These are phyloP conservation scores for Drosophila pseudotalamancana DNA, from an alignment of 2,888 invertebrate genomes.

Conservation along the genomic window DNA sequence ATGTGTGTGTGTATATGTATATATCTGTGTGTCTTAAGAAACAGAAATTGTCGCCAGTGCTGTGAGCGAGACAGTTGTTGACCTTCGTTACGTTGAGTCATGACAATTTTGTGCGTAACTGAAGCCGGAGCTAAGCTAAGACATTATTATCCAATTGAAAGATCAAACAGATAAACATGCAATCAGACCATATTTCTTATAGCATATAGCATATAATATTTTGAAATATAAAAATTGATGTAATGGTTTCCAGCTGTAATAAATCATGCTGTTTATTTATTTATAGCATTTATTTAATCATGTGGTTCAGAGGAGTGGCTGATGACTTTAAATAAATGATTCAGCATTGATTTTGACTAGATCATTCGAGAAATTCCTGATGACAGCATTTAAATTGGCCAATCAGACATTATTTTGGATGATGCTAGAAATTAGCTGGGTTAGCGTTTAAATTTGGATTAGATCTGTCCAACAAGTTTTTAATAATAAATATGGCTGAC, in stretches of 20 bases:
- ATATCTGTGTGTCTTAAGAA: conserved; percentile 22
- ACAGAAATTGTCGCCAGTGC: conserved; percentile 55
- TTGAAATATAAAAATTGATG: not conserved
- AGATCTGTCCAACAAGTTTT: no score
- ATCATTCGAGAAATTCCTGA: no score
- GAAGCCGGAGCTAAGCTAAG: conserved; percentile 46
- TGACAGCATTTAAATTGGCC: no score
- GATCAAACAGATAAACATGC: conserved; percentile 24
- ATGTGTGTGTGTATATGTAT: conserved; percentile 14
- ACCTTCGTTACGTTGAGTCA: conserved; percentile 69
- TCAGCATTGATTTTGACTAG: not conserved
- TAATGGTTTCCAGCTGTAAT: conserved; percentile 5
- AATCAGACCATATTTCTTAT: conserved; percentile 7
- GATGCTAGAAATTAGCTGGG: no score
- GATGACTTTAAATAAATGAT: no score
- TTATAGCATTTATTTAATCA: no score
- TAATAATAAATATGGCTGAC: no score
- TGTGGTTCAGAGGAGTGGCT: no score
- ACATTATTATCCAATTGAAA: conserved; percentile 4
- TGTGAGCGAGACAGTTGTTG: conserved; percentile 66
- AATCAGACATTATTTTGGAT: no score
- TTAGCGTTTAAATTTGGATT: no score
- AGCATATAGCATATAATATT: no score
- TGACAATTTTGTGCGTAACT: conserved; percentile 46
- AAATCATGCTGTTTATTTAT: not conserved